A percentile compares a stretch with the other conserved stretches of the same genome.
Evolutionary conservation across 2,888 invertebrate genomes (phyloP).

Genomic region (Leucophenga montana): DNA sequence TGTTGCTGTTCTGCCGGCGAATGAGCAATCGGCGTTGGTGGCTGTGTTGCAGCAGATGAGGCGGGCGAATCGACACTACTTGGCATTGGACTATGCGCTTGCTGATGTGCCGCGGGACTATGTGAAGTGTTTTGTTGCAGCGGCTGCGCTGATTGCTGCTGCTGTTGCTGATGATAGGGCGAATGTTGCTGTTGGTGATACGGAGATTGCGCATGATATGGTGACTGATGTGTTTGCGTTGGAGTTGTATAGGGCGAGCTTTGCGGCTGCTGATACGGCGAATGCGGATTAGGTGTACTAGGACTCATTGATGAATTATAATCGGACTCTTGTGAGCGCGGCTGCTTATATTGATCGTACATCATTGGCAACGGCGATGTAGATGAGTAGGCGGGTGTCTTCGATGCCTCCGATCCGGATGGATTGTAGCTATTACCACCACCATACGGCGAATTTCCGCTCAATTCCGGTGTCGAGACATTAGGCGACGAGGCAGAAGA

Average conservation of each 20-base stretch:
- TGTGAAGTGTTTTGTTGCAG: conserved; percentile 58
- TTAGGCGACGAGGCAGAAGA: conserved; percentile 76
- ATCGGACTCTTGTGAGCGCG: conserved; percentile 75
- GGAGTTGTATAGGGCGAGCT: conserved; percentile 74
- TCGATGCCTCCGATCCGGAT: conserved; percentile 70
- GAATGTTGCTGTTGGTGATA: conserved; percentile 64
- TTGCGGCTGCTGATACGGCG: conserved; percentile 75
- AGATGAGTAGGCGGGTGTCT: conserved; percentile 70
- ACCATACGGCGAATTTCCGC: conserved; percentile 70
- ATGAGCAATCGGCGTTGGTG: conserved; percentile 66
- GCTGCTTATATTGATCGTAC: conserved; percentile 78
- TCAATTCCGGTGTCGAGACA: conserved; percentile 73
- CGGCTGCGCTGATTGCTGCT: conserved; percentile 38
- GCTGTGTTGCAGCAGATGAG: conserved; percentile 68
- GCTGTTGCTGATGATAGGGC: conserved; percentile 53
- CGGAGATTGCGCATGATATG: conserved; percentile 72
- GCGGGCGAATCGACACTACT: conserved; percentile 66
- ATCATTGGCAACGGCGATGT: conserved; percentile 70
- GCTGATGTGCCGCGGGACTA: conserved; percentile 60
- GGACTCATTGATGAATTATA: conserved; percentile 76
- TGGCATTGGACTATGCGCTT: conserved; percentile 63
- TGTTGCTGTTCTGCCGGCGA: conserved; percentile 72
- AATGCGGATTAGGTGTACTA: conserved; percentile 74
- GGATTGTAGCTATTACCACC: conserved; percentile 71
- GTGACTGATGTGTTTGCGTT: conserved; percentile 66